phyloP scores from a whole-genome alignment of 2,797 vertebrate genomes.

The Poecile montanus region DNA sequence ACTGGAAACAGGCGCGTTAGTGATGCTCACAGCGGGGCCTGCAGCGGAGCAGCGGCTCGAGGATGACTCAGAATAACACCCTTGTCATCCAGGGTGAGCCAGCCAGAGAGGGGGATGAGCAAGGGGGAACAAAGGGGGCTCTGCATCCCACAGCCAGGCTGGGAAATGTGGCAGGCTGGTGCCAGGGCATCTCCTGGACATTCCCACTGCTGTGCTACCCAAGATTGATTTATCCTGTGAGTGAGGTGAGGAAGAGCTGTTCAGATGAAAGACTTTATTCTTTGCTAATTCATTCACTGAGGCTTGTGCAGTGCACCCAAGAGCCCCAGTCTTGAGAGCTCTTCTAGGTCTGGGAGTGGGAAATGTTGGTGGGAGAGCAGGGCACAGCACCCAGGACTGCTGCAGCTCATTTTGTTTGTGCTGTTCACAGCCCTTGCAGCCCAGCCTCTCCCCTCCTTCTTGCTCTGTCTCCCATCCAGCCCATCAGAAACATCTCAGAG shows the following conservation, averaged over 20 bases:
- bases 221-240: background rate
- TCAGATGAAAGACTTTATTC: background rate
- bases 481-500: background rate
- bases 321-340: background rate
- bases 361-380: background rate
- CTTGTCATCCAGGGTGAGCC: background rate
- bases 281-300: background rate
- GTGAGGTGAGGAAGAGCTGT: background rate
- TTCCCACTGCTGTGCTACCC: fast-evolving
- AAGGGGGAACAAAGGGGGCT: background rate
- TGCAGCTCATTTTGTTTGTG: background rate
- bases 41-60: background rate
- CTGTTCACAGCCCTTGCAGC: background rate
- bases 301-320: background rate
- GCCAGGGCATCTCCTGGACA: fast-evolving
- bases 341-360: background rate
- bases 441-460: background rate
- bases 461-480: background rate
- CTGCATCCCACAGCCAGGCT: background rate
- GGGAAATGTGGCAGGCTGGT: background rate
- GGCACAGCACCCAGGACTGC: background rate
- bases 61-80: constrained; percentile 1
- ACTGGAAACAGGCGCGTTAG: background rate
- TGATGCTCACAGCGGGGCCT: background rate
- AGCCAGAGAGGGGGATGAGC: background rate